phyloP scores from a whole-genome alignment of 2,888 invertebrate species.

The Beris chalybata region DNA sequence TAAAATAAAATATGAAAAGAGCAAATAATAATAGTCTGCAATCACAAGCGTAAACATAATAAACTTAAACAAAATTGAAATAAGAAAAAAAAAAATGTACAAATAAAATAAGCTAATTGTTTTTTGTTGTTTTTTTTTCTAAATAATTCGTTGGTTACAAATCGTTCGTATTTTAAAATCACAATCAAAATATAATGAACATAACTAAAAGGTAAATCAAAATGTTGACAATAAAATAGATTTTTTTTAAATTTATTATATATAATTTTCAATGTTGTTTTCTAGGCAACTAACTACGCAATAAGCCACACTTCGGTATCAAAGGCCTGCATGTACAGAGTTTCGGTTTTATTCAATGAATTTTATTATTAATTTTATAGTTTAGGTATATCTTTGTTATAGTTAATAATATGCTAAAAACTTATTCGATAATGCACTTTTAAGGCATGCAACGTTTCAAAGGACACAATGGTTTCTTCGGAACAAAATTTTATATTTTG shows the following conservation, averaged over 20 bases:
- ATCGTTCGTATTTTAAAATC: neutral
- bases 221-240: neutral
- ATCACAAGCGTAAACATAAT: no score
- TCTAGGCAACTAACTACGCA: conserved; percentile 36
- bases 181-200: neutral
- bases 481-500: neutral
- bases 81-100: neutral
- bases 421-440: conserved; percentile 4
- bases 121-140: no score
- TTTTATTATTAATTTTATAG: conserved; percentile 1
- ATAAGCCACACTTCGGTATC: conserved; percentile 54
- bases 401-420: conserved; percentile 1
- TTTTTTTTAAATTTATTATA: conserved; percentile 2
- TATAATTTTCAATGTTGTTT: neutral
- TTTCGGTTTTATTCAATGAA: neutral
- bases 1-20: no score
- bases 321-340: conserved; percentile 46
- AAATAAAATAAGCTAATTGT: conserved; percentile 1
- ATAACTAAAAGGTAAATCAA: neutral
- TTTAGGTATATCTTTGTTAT: conserved; percentile 7
- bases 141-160: no score
- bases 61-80: conserved; percentile 2
- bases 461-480: neutral
- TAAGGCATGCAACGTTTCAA: neutral
- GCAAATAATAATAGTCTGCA: no score